Percentiles rank a stretch among this genome's conserved stretches.
These are phyloP conservation scores for Ancistrus triradiatus DNA, from an alignment of 2,113 vertebrate genomes.

Conservation along the genomic window DNA sequence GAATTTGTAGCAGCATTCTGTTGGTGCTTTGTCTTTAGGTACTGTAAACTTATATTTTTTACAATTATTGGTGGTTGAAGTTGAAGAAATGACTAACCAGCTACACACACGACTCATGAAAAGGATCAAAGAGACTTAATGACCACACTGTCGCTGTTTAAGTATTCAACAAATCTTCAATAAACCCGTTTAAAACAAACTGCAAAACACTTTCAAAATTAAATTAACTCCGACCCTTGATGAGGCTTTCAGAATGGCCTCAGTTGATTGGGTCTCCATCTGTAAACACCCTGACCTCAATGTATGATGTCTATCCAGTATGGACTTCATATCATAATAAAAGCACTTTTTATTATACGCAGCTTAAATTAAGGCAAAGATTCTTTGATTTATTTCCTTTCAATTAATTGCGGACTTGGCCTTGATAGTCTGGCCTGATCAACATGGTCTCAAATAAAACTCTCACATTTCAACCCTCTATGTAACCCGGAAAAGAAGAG, in stretches of 20 bases:
- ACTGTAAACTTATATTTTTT: no score
- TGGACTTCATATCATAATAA: neutral
- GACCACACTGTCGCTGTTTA: neutral
- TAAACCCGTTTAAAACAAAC: neutral
- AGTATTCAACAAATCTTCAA: slow-evolving; percentile 5
- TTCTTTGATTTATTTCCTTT: slow-evolving; percentile 8
- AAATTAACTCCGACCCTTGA: slow-evolving; percentile 22
- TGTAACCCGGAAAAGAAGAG: no score
- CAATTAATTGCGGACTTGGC: neutral
- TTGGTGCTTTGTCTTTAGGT: no score
- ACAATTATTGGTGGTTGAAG: no score
- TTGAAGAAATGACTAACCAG: neutral
- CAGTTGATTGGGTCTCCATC: slow-evolving; percentile 15
- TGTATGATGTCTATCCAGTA: neutral
- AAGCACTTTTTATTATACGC: slow-evolving; percentile 14
- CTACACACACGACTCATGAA: neutral
- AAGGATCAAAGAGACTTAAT: neutral
- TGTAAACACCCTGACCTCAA: neutral
- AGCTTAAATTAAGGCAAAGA: slow-evolving; percentile 4
- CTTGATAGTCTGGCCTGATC: neutral
- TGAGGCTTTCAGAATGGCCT: slow-evolving; percentile 12
- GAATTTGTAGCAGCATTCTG: no score
- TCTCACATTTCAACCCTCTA: no score
- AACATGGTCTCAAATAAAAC: neutral
- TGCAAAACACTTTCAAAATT: slow-evolving; percentile 19